Evolutionary conservation across 2,797 vertebrate species (phyloP).

Genomic region (Parotocinclus haroldoi): DNA sequence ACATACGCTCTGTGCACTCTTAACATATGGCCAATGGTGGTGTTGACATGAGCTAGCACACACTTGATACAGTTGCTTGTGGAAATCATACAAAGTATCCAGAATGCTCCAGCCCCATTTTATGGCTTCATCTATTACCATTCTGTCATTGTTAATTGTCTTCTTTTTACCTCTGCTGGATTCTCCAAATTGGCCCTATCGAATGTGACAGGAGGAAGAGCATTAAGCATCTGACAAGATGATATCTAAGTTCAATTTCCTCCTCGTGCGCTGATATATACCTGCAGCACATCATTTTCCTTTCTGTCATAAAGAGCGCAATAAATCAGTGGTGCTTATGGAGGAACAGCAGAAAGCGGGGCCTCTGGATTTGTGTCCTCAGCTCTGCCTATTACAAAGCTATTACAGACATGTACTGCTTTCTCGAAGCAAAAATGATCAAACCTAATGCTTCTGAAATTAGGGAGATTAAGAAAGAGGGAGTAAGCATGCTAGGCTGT

Average conservation of each 20-base stretch:
- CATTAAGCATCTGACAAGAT: slow-evolving; percentile 99
- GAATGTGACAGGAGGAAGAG: slow-evolving; percentile 99
- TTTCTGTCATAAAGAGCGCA: slow-evolving; percentile 99
- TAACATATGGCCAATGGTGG: slow-evolving; percentile 76
- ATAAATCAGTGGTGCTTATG: slow-evolving; percentile 99
- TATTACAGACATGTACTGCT: slow-evolving; percentile 99
- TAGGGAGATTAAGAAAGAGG: slow-evolving; percentile 98
- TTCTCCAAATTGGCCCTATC: slow-evolving; percentile 99
- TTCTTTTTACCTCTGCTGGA: slow-evolving; percentile 99
- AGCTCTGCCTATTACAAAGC: slow-evolving; percentile 99
- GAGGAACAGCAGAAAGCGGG: slow-evolving; percentile 84
- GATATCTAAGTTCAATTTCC: slow-evolving; percentile 99
- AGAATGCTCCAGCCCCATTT: slow-evolving; percentile 96
- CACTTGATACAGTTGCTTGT: slow-evolving; percentile 78
- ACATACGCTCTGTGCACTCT: slow-evolving; percentile 52
- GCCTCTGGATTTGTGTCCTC: slow-evolving; percentile 92
- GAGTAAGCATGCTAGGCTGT: slow-evolving; percentile 79
- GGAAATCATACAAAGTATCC: slow-evolving; percentile 99
- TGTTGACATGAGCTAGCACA: slow-evolving; percentile 84
- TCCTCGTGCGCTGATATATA: slow-evolving; percentile 99
- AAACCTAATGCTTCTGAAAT: slow-evolving; percentile 99
- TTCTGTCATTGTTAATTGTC: slow-evolving; percentile 99
- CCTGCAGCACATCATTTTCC: slow-evolving; percentile 99
- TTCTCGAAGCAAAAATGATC: slow-evolving; percentile 99
- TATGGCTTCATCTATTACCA: slow-evolving; percentile 99